Evolutionary conservation across 1,140 invertebrate species (phyloP).

Genomic region (Dreissena polymorpha): DNA sequence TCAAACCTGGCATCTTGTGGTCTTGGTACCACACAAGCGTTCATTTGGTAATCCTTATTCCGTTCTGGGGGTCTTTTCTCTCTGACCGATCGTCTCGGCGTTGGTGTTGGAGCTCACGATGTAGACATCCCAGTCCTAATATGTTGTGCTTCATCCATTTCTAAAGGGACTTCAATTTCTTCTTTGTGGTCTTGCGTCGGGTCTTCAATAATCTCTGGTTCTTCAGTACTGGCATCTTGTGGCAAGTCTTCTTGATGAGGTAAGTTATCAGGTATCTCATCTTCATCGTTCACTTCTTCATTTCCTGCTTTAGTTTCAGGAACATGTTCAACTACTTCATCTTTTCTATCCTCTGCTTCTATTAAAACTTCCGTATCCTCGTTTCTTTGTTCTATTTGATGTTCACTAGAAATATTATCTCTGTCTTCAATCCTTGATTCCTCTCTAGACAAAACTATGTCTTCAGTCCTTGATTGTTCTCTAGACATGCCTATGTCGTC

Average conservation of each 20-base stretch:
- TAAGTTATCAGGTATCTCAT: background rate
- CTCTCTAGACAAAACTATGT: background rate
- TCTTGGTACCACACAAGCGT: background rate
- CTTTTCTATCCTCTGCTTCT: background rate
- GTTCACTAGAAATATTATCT: background rate
- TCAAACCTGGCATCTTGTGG: background rate
- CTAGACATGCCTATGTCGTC: background rate
- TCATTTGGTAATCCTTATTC: conserved; percentile 13
- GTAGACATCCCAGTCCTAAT: background rate
- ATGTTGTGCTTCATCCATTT: background rate
- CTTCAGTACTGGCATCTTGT: background rate
- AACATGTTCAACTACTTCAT: background rate
- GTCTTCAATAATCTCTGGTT: background rate
- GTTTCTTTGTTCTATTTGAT: background rate
- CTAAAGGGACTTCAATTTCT: background rate
- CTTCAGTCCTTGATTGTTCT: background rate
- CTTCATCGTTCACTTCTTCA: background rate
- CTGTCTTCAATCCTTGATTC: background rate
- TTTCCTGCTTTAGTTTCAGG: background rate
- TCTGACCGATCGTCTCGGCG: conserved; percentile 8
- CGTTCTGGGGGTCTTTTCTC: background rate
- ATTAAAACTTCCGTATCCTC: background rate
- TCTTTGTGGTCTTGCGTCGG: background rate
- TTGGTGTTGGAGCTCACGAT: background rate
- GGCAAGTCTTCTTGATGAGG: background rate